Evolutionary conservation across 2,888 invertebrate species (phyloP).

Genomic region (Junonia oenone): DNA sequence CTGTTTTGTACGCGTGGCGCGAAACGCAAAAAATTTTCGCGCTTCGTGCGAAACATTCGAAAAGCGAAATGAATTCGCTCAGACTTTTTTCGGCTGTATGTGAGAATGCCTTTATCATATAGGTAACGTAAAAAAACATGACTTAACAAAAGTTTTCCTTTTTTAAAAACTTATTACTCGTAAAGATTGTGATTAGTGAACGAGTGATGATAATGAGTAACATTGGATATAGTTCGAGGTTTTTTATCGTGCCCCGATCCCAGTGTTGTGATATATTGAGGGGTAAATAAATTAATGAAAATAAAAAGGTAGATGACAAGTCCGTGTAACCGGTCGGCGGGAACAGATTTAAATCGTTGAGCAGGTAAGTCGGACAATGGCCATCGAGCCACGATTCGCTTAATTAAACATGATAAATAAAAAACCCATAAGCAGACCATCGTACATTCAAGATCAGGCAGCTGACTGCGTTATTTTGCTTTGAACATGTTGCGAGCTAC

Average conservation of each 20-base stretch:
- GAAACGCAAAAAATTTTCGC: conserved; percentile 38
- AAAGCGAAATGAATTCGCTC: conserved; percentile 41
- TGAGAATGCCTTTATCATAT: conserved; percentile 14
- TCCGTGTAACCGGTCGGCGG: conserved; percentile 54
- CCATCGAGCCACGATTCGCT: conserved; percentile 64
- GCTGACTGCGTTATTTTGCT: conserved; percentile 26
- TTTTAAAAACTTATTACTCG: neutral
- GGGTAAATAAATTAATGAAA: conserved; percentile 56
- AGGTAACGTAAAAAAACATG: conserved; percentile 21
- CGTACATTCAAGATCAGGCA: conserved; percentile 37
- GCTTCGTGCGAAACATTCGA: conserved; percentile 35
- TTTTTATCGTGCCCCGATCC: conserved; percentile 41
- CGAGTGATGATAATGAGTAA: conserved; percentile 16
- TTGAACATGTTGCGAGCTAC: conserved; percentile 24
- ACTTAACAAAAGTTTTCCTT: neutral
- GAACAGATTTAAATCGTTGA: conserved; percentile 59
- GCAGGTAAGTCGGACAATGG: conserved; percentile 72
- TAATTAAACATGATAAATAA: conserved; percentile 69
- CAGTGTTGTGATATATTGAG: conserved; percentile 54
- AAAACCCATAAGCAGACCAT: conserved; percentile 43
- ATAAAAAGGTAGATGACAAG: conserved; percentile 58
- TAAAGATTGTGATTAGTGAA: conserved; percentile 6
- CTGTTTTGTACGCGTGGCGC: conserved; percentile 58
- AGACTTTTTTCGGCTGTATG: conserved; percentile 17
- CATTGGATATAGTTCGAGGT: conserved; percentile 20